Evolutionary conservation across 2,888 invertebrate genomes (phyloP).

Genomic region (Cloeon dipterum): DNA sequence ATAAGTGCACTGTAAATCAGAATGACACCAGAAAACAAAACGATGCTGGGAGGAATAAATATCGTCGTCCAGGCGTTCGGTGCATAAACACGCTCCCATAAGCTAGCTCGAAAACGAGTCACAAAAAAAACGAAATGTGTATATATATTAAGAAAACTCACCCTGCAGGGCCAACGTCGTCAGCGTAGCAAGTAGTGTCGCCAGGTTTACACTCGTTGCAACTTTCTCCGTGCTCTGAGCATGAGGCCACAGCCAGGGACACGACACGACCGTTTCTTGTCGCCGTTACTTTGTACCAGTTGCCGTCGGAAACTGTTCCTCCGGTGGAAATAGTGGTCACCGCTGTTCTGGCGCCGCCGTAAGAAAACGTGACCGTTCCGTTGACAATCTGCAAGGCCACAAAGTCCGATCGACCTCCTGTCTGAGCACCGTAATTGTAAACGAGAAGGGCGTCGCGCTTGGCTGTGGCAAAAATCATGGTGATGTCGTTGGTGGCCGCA

Average conservation of each 20-base stretch:
- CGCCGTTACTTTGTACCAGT: slow-evolving; percentile 80
- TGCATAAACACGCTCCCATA: too few species aligned
- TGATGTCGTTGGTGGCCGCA: slow-evolving; percentile 74
- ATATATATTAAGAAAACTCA: too few species aligned
- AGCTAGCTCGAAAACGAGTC: too few species aligned
- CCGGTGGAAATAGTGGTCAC: slow-evolving; percentile 56
- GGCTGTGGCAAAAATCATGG: slow-evolving; percentile 73
- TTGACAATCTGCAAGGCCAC: slow-evolving; percentile 71
- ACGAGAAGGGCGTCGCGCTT: slow-evolving; percentile 67
- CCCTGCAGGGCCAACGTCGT: slow-evolving; percentile 74
- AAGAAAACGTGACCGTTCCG: slow-evolving; percentile 70
- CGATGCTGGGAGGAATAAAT: too few species aligned
- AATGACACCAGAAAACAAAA: too few species aligned
- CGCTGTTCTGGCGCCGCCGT: slow-evolving; percentile 71
- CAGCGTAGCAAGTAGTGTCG: slow-evolving; percentile 58
- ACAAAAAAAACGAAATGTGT: too few species aligned
- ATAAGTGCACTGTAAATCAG: too few species aligned
- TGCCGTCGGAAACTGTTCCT: slow-evolving; percentile 54
- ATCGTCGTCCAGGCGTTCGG: too few species aligned
- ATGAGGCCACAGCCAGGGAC: slow-evolving; percentile 57
- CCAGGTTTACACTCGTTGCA: slow-evolving; percentile 72
- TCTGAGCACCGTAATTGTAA: slow-evolving; percentile 76
- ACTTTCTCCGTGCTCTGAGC: slow-evolving; percentile 64
- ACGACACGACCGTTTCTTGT: slow-evolving; percentile 75
- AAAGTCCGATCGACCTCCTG: slow-evolving; percentile 76